phyloP scores from a whole-genome alignment of 2,888 invertebrate genomes.

The Monopis laevigella region DNA sequence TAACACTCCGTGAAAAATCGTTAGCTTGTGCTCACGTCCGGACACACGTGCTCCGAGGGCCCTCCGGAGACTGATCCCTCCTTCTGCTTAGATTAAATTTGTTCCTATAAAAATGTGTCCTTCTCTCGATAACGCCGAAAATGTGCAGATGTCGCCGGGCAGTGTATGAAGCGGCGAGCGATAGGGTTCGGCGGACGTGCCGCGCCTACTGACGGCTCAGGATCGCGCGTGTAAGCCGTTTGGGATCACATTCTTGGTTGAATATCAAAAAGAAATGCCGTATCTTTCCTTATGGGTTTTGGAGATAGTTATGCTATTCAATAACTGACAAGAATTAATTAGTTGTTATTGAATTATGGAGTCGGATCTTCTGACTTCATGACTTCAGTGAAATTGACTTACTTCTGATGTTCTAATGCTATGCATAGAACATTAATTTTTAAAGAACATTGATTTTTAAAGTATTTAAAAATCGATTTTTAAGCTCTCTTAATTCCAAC shows the following conservation, averaged over 20 bases:
- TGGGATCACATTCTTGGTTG: conserved; percentile 23
- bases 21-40: conserved; percentile 38
- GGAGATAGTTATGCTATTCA: too few relatives aligned
- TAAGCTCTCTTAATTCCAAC: too few relatives aligned
- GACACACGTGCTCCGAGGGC: conserved; percentile 46
- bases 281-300: conserved; percentile 22
- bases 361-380: too few relatives aligned
- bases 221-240: conserved; percentile 13
- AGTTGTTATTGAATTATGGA: too few relatives aligned
- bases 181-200: conserved; percentile 48
- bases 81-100: conserved; percentile 61
- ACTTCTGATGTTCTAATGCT: too few relatives aligned
- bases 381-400: too few relatives aligned
- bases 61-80: conserved; percentile 59
- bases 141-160: conserved; percentile 58
- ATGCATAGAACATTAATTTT: too few relatives aligned
- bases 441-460: too few relatives aligned
- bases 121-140: conserved; percentile 53
- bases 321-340: too few relatives aligned
- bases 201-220: conserved; percentile 36
- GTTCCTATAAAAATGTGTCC: conserved; percentile 58
- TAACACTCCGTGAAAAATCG: conserved; percentile 31
- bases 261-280: conserved; percentile 30
- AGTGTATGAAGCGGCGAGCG: conserved; percentile 51
- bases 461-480: too few relatives aligned